Evolutionary conservation across 2,797 vertebrate species (phyloP), one percentile per base, ranked within the genome.

Genomic region (Natrix natrix): DNA sequence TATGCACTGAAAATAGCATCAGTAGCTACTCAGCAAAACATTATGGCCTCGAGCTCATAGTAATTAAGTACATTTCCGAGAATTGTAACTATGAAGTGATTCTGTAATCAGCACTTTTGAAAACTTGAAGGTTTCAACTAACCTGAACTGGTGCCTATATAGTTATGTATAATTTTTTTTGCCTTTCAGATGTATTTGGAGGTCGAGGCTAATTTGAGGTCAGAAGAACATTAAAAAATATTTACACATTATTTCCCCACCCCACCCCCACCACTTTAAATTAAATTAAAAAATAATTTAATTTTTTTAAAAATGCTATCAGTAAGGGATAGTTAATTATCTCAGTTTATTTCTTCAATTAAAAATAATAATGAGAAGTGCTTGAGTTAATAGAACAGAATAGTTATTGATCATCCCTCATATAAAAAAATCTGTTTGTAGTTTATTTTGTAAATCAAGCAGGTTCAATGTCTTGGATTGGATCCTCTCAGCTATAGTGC

Each of bases 71-170:
- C 56, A 59, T 89, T 12, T 32, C 56, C 86, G 43, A 14, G n/a
- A n/a, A 88, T 57, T 56, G 10, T 52, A 52, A 52, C 5, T 52
- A 52, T 20, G 3, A 17, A 17, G 2, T 56, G 3, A 24, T 8
- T 86, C 74, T 63, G 52, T 8, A 87, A 86, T 92, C 88, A 92
- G 74, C 59, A 86, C 59, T 66, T 86, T 17, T 86, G 48, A 90
- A 63, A 37, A 54, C 7, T 8, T 57, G 3, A 14, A 59, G 32
- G 8, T n/a, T 32, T 57, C 91, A 74, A 57, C n/a, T 14, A 86
- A 32, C 5, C n/a, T 66, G 61, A 56, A 56, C 54, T 92, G 28
- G 4, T 66, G 61, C 52, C 66, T 57, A 24, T 22, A 59, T 43
- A 43, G 32, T 86, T 28, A 57, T 37, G 56, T 17, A 26, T 55